Percentiles rank a stretch among this genome's conserved stretches.
phyloP scores from a whole-genome alignment of 2,113 vertebrate genomes.

The Seriola rivoliana region DNA sequence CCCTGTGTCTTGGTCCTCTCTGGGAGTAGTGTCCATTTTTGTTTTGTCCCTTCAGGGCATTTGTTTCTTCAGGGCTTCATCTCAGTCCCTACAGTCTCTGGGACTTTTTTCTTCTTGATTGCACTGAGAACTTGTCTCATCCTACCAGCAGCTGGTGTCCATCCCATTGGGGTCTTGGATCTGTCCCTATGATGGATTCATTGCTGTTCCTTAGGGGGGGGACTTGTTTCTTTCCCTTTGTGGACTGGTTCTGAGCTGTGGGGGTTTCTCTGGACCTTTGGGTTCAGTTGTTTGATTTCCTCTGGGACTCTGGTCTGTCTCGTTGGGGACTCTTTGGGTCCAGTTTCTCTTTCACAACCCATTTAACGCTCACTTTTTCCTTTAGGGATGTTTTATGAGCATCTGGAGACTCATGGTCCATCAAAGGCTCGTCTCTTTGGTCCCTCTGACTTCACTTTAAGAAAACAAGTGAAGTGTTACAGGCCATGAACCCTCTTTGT shows the following conservation, averaged over 20 bases:
- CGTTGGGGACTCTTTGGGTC: not conserved
- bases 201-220: not conserved
- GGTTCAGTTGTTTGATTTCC: too few species aligned
- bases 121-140: too few species aligned
- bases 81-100: not conserved
- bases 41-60: not conserved
- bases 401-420: not conserved
- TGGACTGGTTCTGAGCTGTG: not conserved
- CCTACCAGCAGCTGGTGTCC: too few species aligned
- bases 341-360: not conserved
- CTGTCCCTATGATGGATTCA: not conserved
- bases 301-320: too few species aligned
- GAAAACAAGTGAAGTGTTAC: not conserved
- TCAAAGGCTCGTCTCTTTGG: not conserved
- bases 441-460: not conserved
- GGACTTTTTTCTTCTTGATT: not conserved
- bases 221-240: not conserved
- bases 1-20: not conserved
- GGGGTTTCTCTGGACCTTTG: not conserved
- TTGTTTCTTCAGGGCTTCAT: not conserved
- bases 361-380: not conserved
- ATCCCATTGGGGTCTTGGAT: too few species aligned
- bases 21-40: not conserved
- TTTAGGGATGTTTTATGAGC: not conserved
- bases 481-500: not conserved